Base-by-base conservation (phyloP, 2,888 invertebrate species). In the Heliconius cydno region DNA sequence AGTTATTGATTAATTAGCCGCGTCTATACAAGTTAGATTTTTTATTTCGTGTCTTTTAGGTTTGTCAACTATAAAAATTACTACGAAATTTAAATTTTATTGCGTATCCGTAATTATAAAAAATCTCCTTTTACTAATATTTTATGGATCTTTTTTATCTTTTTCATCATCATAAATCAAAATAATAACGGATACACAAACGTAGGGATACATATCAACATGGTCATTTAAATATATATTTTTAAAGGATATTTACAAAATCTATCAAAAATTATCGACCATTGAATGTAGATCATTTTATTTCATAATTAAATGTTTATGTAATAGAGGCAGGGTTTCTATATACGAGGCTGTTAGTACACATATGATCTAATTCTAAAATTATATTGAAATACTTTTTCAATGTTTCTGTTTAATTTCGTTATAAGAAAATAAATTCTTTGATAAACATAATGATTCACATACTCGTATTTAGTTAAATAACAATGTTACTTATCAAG, bases 181-280 rank as follows among this genome's bases (percentile, higher is more conserved):
- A 52, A 67, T 34, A 67, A 67, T 67, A 67, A 34, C 67, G 67
- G 67, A 34, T 5, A 67, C 22, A 67, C 30, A 34, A 67, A 67
- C 7, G 22, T 67, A 66, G 30, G 2, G 46, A 19, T 22, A 9
- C 19, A 52, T 9, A 52, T 52, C 52, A 22, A 52, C 3, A 22
- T 52, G 22, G 6, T 52, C 22, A 52, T 22, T 22, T 22, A 52
- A 52, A 52, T 52, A 22, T 22, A 3, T 52, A 28, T 19, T 52
- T 52, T 52, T 52, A 52, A 19, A 52, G 52, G 3, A 52, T 34
- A 67, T 67, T 67, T 67, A 67, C 22, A 67, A 22, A 67, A 22
- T 19, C 0, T 10, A 34, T 22, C 3, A 34, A 34, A 34, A 34
- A 10, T 34, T 22, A 4, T 67, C 22, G 19, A 67, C 34, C 4